Conservation (phyloP, 2,888 invertebrate species). For the Cheilosia scutellata region DNA sequence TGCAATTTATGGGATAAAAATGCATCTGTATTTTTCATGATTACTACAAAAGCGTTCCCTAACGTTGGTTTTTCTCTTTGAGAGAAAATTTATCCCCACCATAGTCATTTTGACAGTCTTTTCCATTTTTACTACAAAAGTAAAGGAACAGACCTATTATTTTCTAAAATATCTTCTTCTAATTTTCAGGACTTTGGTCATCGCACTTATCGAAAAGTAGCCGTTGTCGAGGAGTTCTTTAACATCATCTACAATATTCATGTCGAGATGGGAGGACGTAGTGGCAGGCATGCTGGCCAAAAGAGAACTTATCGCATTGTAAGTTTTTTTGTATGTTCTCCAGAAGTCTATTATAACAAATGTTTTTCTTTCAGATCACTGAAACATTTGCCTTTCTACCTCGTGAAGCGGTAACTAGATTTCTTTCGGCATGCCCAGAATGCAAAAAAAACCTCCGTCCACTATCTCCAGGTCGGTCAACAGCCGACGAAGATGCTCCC, state of each 20-base stretch:
- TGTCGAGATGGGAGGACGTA: slow-evolving; percentile 95
- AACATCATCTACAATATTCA: slow-evolving; percentile 98
- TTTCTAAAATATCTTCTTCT: too few species aligned
- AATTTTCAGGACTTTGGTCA: slow-evolving; percentile 89
- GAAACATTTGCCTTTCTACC: slow-evolving; percentile 98
- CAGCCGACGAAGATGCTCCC: slow-evolving; percentile 80
- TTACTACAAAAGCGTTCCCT: too few species aligned
- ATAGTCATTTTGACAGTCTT: too few species aligned
- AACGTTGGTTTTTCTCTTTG: too few species aligned
- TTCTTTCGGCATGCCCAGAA: slow-evolving; percentile 96
- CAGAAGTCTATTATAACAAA: background rate
- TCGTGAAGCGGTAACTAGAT: slow-evolving; percentile 97
- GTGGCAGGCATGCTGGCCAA: slow-evolving; percentile 98
- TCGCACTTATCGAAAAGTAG: slow-evolving; percentile 94
- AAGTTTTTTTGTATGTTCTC: slow-evolving; percentile 78
- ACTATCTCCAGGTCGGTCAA: slow-evolving; percentile 80
- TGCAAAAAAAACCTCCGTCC: slow-evolving; percentile 86
- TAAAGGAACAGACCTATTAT: too few species aligned
- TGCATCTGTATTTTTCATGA: too few species aligned
- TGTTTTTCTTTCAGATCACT: slow-evolving; percentile 90
- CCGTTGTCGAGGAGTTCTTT: slow-evolving; percentile 98
- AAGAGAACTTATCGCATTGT: slow-evolving; percentile 98
- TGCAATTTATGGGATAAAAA: too few species aligned
- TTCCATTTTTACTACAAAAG: too few species aligned
- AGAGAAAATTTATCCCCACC: too few species aligned